Base-by-base conservation (phyloP, 1,140 invertebrate species). In the Chlorops oryzae region DNA sequence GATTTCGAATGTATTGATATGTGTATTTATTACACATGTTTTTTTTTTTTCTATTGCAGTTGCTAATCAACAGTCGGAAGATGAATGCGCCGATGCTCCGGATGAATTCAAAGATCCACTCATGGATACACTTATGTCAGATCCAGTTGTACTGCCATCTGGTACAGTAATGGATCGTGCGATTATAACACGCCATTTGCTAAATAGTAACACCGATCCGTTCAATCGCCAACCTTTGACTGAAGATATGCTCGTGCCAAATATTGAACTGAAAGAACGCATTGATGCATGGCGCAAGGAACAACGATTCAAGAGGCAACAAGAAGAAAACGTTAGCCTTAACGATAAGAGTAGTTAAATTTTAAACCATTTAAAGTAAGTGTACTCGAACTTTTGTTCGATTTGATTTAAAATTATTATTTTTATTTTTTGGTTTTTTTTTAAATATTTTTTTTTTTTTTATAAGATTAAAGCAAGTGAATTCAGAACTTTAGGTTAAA, bases 61-160 rank as follows among this genome's bases (percentile, higher is more conserved):
- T 50, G 83, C 87, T 52, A 96, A 96, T 75, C 81, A 88, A 63
- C 84, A 89, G 55, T 81, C 82, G 57, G 87, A 91, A 63, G 90
- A 94, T 54, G 94, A 97, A 73, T 93, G 86, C 65, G 90, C 89
- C 23, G 94, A 98, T 73, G 92, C 93, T 35, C 96, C 96, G 1
- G 95, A 98, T 57, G 94, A 98, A 74, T 98, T 96, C 72, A 86
- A 86, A 75, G 95, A 98, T 80, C 93, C 95, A 0, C 74, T 99
- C 2, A 97, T 98, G 94, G 92, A 95, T 64, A 98, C 94, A 1
- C 73, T 99, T 17, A 98, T 98, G 95, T 86, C 86, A 2, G 93
- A 99, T 73, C 96, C 96, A 3, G 94, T 98, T 0, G 77, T 87
- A 50, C 75, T 99, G 51, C 95, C 95, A 9, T 92, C 92, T 48